phyloP scores from a whole-genome alignment of 2,797 vertebrate genomes.

The Halcyon badia region DNA sequence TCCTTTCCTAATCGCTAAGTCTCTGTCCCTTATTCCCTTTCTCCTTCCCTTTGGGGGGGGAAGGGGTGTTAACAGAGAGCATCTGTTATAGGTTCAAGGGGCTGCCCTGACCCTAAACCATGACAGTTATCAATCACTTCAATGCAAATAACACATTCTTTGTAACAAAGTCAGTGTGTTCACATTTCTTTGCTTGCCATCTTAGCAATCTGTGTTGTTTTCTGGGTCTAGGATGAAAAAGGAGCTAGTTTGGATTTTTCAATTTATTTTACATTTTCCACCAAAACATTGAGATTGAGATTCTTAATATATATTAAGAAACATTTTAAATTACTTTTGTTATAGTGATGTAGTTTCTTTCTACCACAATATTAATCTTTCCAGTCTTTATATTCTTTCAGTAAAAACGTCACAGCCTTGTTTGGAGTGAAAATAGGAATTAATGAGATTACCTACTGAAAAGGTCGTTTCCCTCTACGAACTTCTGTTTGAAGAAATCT shows the following conservation, averaged over 20 bases:
- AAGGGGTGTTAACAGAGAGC: too few species aligned
- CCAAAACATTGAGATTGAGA: not conserved
- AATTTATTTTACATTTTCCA: not conserved
- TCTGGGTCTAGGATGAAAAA: not conserved
- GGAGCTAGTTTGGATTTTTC: not conserved
- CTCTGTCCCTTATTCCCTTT: too few species aligned
- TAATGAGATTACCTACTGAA: not conserved
- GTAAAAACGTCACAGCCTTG: not conserved
- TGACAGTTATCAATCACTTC: not conserved
- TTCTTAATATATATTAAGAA: not conserved
- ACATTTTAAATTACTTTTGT: not conserved
- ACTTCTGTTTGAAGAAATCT: not conserved
- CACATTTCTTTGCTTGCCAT: not conserved
- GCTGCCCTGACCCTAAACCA: too few species aligned
- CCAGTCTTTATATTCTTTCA: not conserved
- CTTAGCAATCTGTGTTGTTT: not conserved
- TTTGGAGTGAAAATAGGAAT: not conserved
- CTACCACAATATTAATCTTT: not conserved
- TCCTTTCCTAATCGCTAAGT: too few species aligned
- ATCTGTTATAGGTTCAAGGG: too few species aligned
- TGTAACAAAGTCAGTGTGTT: not conserved
- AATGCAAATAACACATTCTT: not conserved
- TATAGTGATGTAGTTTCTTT: not conserved
- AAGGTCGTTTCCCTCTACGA: not conserved
- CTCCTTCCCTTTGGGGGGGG: too few species aligned